Conservation (phyloP, 2,888 invertebrate genomes). For the Dendrolimus pini region DNA sequence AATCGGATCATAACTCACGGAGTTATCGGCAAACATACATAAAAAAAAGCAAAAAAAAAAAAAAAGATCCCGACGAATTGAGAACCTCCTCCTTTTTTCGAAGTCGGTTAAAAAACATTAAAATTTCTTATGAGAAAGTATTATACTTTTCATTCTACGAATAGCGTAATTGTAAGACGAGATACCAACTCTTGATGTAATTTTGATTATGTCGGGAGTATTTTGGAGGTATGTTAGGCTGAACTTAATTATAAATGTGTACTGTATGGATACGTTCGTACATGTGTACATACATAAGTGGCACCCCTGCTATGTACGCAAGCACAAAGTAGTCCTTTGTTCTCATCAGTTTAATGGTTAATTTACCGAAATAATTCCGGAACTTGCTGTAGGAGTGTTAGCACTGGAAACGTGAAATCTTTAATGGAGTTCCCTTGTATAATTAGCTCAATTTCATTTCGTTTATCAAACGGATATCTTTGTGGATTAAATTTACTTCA, state of each 20-base stretch:
- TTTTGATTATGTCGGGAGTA: no score
- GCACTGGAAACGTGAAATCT: slow-evolving; percentile 22
- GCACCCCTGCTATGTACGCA: slow-evolving; percentile 5
- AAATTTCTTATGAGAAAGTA: no score
- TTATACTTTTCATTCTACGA: no score
- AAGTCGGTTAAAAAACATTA: no score
- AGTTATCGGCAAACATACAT: no score
- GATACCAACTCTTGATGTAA: no score
- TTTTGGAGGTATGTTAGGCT: not conserved
- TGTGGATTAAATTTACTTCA: no score
- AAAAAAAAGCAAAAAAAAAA: no score
- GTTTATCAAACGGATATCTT: not conserved
- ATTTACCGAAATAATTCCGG: slow-evolving; percentile 26
- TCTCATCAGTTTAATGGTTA: slow-evolving; percentile 26
- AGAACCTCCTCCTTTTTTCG: no score
- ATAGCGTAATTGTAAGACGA: no score
- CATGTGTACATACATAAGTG: not conserved
- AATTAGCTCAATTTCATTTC: slow-evolving; percentile 20
- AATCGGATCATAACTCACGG: no score
- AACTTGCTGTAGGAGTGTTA: slow-evolving; percentile 17
- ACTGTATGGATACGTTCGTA: not conserved
- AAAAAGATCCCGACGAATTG: no score
- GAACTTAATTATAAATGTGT: not conserved
- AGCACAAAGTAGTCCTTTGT: slow-evolving; percentile 14
- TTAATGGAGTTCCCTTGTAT: slow-evolving; percentile 22